Base-by-base conservation (phyloP, 2,888 invertebrate species). In the Rhamphomyia laevipes region DNA sequence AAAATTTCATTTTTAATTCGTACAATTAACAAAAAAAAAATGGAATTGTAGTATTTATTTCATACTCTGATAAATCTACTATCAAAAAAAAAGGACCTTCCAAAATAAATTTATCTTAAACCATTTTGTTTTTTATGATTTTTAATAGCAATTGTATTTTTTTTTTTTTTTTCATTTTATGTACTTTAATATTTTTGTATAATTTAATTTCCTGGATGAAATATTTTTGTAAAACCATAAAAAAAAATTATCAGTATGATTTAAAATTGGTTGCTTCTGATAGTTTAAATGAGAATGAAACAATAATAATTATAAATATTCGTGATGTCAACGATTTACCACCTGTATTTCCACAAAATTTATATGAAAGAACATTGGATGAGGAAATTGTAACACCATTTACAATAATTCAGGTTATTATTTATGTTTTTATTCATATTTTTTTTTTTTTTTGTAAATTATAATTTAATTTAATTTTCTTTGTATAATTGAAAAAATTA, bases 241-340 rank as follows among this genome's bases (percentile, higher is more conserved):
- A 43, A n/a, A 33, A 43, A 49, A 45, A 16, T 47, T 47, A 45
- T 44, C 77, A 88, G 85, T 89, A 88, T 75, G 86, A 86, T 74
- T 77, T 89, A 75, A 85, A 86, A 69, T 78, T 88, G 77, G 88
- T 90, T 67, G 88, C 88, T 53, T 89, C 91, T 56, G 87, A 89
- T 74, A 88, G 89, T 67, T 80, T 87, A 71, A 88, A 88, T 77
- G 91, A 92, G 74, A 88, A 86, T 75, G 81, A 80, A 61, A 90
- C 90, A 59, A 81, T 78, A 53, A 85, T 92, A 58, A 78, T 86
- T 62, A 83, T 92, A 61, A 80, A 82, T 66, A 79, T 90, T 59
- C 80, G 84, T 60, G 90, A 92, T 72, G 85, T 87, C 65, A 92
- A 92, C 74, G 93, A 93, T 73, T 78, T 91, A 63, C 86, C 91